Conservation (phyloP, 2,113 vertebrate species). For the Percina caprodes region DNA sequence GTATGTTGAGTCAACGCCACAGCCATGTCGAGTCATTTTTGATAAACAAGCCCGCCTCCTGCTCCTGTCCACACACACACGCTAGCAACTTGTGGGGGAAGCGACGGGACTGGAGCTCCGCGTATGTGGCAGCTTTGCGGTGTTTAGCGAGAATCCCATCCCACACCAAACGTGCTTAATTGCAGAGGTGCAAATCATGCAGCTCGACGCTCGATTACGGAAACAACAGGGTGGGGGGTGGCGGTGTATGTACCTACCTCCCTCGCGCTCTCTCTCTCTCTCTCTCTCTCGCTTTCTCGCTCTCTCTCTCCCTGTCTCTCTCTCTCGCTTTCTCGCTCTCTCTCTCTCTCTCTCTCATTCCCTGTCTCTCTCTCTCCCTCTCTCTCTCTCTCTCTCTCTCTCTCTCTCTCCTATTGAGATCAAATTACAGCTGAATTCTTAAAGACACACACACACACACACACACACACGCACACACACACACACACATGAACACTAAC, state of each 20-base stretch:
- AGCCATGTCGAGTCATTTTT: constrained; percentile 62
- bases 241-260: constrained; percentile 5
- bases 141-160: constrained; percentile 37
- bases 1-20: constrained; percentile 40
- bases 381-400: constrained; percentile 26
- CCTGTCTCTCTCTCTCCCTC: too few relatives aligned
- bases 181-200: constrained; percentile 54
- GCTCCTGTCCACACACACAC: not conserved
- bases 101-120: not conserved
- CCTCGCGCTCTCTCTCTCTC: constrained; percentile 3
- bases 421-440: constrained; percentile 78
- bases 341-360: too few relatives aligned
- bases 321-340: too few relatives aligned
- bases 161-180: constrained; percentile 50
- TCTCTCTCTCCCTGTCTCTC: too few relatives aligned
- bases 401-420: constrained; percentile 42
- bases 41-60: constrained; percentile 51
- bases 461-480: constrained; percentile 12
- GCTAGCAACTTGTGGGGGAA: constrained; percentile 34
- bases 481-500: not conserved
- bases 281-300: constrained; percentile 12
- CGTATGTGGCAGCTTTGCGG: not conserved
- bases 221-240: constrained; percentile 9
- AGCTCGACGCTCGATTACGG: constrained; percentile 70
- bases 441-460: constrained; percentile 68